phyloP scores from a whole-genome alignment of 2,888 invertebrate genomes.

The Macrophya annulata region DNA sequence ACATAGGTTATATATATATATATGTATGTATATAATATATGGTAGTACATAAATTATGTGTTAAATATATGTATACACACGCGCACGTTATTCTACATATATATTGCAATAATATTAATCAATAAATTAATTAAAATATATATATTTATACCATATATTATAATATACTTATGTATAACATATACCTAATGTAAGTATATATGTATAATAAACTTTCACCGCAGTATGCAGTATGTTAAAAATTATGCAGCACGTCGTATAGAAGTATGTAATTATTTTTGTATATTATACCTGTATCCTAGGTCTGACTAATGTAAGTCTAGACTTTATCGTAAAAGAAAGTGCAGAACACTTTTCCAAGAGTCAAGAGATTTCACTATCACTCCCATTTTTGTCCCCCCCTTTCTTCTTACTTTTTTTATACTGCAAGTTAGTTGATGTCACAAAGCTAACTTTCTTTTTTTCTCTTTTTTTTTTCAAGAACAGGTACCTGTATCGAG shows the following conservation, averaged over 20 bases:
- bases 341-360: background rate
- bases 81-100: background rate
- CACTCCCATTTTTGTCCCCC: background rate
- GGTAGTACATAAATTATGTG: too few species aligned
- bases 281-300: background rate
- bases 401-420: background rate
- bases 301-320: background rate
- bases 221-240: background rate
- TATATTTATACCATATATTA: background rate
- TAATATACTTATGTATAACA: background rate
- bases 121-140: background rate
- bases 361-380: background rate
- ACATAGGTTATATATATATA: too few species aligned
- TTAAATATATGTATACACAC: too few species aligned
- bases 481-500: too few species aligned
- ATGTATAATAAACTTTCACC: background rate
- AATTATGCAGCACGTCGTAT: background rate
- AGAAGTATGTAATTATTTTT: background rate
- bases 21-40: too few species aligned
- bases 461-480: too few species aligned
- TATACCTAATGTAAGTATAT: background rate
- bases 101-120: slow-evolving; percentile 2
- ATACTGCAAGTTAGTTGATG: background rate
- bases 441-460: background rate
- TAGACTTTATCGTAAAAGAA: slow-evolving; percentile 12